Evolutionary conservation across 1,140 invertebrate species (phyloP).

Genomic region (Euborellia annulipes): DNA sequence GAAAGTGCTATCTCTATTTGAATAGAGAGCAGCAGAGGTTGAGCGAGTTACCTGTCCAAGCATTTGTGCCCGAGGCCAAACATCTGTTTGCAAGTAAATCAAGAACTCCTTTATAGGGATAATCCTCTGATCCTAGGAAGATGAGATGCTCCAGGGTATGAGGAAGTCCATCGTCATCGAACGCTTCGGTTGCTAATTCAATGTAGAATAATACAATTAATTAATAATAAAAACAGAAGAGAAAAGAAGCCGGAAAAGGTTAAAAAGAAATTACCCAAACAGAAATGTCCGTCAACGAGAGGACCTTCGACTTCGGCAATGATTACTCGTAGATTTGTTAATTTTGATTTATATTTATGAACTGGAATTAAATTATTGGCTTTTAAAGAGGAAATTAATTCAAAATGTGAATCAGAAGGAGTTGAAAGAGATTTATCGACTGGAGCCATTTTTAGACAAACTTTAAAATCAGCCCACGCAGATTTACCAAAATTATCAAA

Average conservation of each 20-base stretch:
- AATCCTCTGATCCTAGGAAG: conserved; percentile 77
- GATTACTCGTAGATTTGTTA: conserved; percentile 61
- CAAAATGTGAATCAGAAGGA: conserved; percentile 34
- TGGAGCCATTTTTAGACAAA: conserved; percentile 28
- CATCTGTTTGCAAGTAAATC: conserved; percentile 79
- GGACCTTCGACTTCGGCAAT: conserved; percentile 74
- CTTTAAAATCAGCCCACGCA: too few relatives aligned
- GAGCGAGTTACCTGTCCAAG: too few relatives aligned
- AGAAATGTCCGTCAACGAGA: conserved; percentile 71
- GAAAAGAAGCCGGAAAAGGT: conserved; percentile 4
- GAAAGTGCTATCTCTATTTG: too few relatives aligned
- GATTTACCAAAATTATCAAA: conserved; percentile 4
- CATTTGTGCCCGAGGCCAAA: conserved; percentile 79
- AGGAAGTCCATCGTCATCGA: conserved; percentile 81
- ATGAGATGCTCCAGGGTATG: conserved; percentile 87
- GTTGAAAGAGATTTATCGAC: conserved; percentile 31
- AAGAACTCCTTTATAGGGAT: conserved; percentile 79
- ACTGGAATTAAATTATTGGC: conserved; percentile 57
- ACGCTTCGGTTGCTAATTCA: conserved; percentile 80
- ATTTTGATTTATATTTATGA: conserved; percentile 61
- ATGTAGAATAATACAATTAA: conserved; percentile 4
- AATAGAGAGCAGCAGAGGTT: too few relatives aligned
- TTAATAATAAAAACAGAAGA: not conserved
- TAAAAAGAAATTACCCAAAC: conserved; percentile 45
- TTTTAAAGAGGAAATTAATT: conserved; percentile 42